Evolutionary conservation across 2,888 invertebrate species (phyloP).

Genomic region (Pseudococcus jackbeardsleyi): DNA sequence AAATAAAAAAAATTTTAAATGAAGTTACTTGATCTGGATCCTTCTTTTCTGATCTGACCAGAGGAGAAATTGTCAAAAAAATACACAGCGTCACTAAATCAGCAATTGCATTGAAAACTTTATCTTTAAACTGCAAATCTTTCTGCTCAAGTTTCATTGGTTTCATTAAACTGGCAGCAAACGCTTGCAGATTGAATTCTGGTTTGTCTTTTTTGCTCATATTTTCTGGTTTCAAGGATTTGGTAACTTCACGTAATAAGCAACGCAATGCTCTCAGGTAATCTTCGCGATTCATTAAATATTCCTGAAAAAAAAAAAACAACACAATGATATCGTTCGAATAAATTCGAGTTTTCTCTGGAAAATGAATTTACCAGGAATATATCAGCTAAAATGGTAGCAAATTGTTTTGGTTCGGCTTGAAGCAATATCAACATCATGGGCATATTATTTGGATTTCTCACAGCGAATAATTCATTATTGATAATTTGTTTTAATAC

Average conservation of each 20-base stretch:
- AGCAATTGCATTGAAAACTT: constrained; percentile 85
- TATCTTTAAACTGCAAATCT: constrained; percentile 81
- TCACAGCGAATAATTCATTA: constrained; percentile 92
- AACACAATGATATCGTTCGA: background rate
- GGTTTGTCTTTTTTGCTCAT: background rate
- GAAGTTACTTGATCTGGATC: constrained; percentile 69
- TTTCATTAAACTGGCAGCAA: constrained; percentile 76
- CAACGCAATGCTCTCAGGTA: constrained; percentile 88
- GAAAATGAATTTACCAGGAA: constrained; percentile 74
- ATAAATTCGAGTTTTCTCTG: background rate
- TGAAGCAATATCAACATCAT: constrained; percentile 93
- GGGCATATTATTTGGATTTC: constrained; percentile 87
- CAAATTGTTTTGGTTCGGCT: constrained; percentile 84
- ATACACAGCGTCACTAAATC: constrained; percentile 90
- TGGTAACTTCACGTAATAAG: constrained; percentile 88
- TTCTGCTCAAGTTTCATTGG: constrained; percentile 76
- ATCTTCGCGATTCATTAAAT: constrained; percentile 89
- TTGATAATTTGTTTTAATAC: constrained; percentile 92
- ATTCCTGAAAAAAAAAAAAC: constrained; percentile 74
- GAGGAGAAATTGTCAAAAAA: constrained; percentile 83
- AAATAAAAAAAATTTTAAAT: no score
- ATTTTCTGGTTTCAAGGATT: constrained; percentile 78
- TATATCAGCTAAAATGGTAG: constrained; percentile 86
- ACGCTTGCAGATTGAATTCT: constrained; percentile 83
- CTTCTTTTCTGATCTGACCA: constrained; percentile 73